These are phyloP conservation scores for Xanthia icteritia DNA, from an alignment of 2,888 invertebrate species.

Conservation along the genomic window DNA sequence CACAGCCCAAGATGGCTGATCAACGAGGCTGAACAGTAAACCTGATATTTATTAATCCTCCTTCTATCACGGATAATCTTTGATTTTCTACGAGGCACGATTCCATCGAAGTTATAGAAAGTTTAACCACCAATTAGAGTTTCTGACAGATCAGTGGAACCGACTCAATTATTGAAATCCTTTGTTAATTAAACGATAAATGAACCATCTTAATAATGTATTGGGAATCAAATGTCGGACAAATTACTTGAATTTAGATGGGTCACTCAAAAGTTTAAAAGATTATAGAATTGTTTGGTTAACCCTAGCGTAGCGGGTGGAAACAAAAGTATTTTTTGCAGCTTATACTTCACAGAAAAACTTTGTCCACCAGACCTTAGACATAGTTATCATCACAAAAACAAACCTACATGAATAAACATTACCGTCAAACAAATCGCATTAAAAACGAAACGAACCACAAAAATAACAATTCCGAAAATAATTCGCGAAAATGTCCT, in stretches of 20 bases:
- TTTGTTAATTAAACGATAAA: conserved; percentile 33
- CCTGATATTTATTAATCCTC: conserved; percentile 3
- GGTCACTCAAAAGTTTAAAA: not conserved
- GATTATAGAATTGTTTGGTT: too few species aligned
- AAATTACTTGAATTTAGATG: not conserved
- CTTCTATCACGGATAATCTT: not conserved
- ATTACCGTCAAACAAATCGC: conserved; percentile 44
- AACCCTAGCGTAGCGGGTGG: not conserved
- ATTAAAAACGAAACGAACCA: conserved; percentile 43
- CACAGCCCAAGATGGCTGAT: not conserved
- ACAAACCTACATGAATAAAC: conserved; percentile 26
- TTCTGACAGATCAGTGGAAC: conserved; percentile 43
- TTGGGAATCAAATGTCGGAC: not conserved
- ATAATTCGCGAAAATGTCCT: conserved; percentile 53
- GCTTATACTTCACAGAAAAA: not conserved
- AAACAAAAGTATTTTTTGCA: not conserved
- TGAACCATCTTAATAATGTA: not conserved
- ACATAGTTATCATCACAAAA: conserved; percentile 5
- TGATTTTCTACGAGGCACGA: conserved; percentile 33
- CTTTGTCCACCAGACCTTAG: not conserved
- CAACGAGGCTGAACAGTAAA: not conserved
- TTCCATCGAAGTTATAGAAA: conserved; percentile 48
- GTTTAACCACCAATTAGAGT: conserved; percentile 55
- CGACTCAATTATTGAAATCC: conserved; percentile 52
- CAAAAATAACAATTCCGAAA: conserved; percentile 56